These are phyloP conservation scores for Gorsachius goisagi DNA, from an alignment of 2,113 vertebrate species.

Conservation along the genomic window DNA sequence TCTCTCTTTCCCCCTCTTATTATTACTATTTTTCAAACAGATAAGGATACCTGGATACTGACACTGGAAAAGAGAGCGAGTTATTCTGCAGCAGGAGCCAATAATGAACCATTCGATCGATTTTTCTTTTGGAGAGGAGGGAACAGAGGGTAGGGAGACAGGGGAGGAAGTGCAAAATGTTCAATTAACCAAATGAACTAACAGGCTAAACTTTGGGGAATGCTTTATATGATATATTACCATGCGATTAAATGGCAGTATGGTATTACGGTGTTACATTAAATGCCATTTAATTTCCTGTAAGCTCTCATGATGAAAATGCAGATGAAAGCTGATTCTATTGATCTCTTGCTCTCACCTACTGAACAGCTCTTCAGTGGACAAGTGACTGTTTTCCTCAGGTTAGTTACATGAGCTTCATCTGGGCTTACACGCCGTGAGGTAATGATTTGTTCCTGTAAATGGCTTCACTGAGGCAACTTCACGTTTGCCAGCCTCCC, in stretches of 20 bases:
- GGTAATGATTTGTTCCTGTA: not conserved
- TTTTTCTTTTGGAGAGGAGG: not conserved
- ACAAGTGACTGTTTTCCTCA: not conserved
- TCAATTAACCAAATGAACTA: constrained; percentile 8
- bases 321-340: not conserved
- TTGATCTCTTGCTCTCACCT: not conserved
- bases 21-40: not conserved
- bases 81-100: not conserved
- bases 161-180: not conserved
- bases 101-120: not conserved
- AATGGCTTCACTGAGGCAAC: not conserved
- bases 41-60: not conserved
- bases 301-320: not conserved
- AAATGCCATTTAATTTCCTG: constrained; percentile 5
- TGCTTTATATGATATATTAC: not conserved
- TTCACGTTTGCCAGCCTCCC: not conserved
- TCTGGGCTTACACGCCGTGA: not conserved
- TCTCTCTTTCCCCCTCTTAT: not conserved
- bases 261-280: not conserved
- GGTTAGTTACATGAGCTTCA: not conserved
- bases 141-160: not conserved
- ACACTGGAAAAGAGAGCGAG: not conserved
- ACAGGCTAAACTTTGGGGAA: not conserved
- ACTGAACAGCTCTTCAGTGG: not conserved
- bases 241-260: not conserved